Base-by-base conservation (phyloP, 1,140 invertebrate species). In the Nephila pilipes region DNA sequence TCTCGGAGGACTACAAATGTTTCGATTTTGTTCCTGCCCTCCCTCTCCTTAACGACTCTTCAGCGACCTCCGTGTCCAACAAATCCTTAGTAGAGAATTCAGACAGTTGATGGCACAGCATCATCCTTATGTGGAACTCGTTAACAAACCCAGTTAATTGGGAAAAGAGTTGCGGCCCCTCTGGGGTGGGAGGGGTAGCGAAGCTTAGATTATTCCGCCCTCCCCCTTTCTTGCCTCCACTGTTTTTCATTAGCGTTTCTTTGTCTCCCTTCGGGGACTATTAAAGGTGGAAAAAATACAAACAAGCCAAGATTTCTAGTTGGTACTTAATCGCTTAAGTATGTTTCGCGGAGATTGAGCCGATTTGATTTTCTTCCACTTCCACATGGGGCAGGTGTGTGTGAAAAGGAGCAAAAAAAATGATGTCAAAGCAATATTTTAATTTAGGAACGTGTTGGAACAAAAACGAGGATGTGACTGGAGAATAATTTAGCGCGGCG, bases 101-200 rank as follows among this genome's bases (percentile, higher is more conserved):
- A 88, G 87, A 88, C 87, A 88, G 38, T 65, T 65, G 60, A 88
- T 88, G 87, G 60, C 65, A 18, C 8, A n/a, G 38, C 87, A 55
- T 88, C 87, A 55, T 88, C 65, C 38, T 36, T 46, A 75, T 57
- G 16, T 46, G 25, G 63, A 85, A 58, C 83, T 88, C 87, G 87
- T 88, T 88, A 88, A 88, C 87, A 88, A 88, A 88, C 87, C 60
- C 36, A 36, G 87, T 88, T 88, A 88, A 88, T 88, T 88, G 87
- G 87, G 87, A 54, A 88, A 88, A 88, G 65, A 75, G 87, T 75
- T 88, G 63, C 20, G 32, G 60, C 20, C 29, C 69, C 69, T 75
- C 32, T 75, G 32, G 69, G 58, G 22, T 20, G 6, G 58, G 58
- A 75, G 69, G 69, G 69, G 14, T 75, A 3, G 16, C 20, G 69